Percentiles rank a stretch among this genome's conserved stretches.
phyloP scores from a whole-genome alignment of 1,140 invertebrate species.

The Drosophila arizonae region DNA sequence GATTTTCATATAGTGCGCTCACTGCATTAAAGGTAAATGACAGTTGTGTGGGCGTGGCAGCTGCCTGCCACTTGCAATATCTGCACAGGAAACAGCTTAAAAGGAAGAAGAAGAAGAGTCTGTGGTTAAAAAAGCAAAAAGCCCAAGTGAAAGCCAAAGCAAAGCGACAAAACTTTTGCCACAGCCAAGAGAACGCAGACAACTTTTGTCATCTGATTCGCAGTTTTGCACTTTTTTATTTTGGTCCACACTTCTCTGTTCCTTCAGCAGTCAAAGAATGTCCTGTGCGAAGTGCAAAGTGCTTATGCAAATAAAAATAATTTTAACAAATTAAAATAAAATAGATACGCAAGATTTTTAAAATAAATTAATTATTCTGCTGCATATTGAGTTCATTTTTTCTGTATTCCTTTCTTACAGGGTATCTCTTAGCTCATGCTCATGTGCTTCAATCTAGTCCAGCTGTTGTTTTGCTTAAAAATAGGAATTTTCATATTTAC shows the following conservation, averaged over 20 bases:
- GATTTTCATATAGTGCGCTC: too few relatives aligned
- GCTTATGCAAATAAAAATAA: too few relatives aligned
- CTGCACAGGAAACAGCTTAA: background rate
- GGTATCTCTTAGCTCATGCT: background rate
- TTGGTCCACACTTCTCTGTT: background rate
- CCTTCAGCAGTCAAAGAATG: background rate
- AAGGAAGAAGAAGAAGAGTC: background rate
- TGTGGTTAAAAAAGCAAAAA: constrained; percentile 9
- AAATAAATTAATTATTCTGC: too few relatives aligned
- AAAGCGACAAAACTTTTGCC: constrained; percentile 67
- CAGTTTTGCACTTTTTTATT: constrained; percentile 49
- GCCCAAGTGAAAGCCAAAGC: constrained; percentile 41
- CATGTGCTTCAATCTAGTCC: background rate
- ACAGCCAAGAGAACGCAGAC: constrained; percentile 52
- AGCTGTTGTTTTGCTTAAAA: constrained; percentile 58
- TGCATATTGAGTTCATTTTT: too few relatives aligned
- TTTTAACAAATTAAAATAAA: too few relatives aligned
- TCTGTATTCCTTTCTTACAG: background rate
- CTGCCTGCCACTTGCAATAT: too few relatives aligned
- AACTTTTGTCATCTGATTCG: constrained; percentile 75
- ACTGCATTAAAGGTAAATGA: too few relatives aligned
- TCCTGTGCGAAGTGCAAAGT: constrained; percentile 2
- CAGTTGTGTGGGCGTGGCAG: background rate
- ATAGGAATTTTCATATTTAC: constrained; percentile 68
- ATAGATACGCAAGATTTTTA: too few relatives aligned